Evolutionary conservation across 2,113 vertebrate species (phyloP).

Genomic region (Nestor notabilis): DNA sequence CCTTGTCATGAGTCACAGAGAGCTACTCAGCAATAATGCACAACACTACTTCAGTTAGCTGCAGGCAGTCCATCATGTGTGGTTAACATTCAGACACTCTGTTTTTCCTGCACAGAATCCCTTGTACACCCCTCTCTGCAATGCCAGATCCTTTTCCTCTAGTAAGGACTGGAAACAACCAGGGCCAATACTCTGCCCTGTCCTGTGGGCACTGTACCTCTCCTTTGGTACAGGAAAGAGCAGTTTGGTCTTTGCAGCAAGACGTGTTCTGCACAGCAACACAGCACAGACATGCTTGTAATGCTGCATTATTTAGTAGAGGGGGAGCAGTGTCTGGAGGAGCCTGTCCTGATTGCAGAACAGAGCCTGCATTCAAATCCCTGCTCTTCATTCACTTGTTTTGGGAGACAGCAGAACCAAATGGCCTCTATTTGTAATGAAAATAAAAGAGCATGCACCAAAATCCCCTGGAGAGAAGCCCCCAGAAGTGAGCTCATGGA

Average conservation of each 20-base stretch:
- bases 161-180: not conserved
- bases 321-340: not conserved
- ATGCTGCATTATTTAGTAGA: not conserved
- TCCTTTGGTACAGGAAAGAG: not conserved
- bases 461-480: not conserved
- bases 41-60: not conserved
- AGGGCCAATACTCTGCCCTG: not conserved
- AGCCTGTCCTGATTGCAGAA: not conserved
- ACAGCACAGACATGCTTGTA: not conserved
- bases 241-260: not conserved
- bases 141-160: not conserved
- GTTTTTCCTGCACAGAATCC: not conserved
- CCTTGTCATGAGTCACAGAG: not conserved
- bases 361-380: not conserved
- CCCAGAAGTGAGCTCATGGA: rapidly evolving
- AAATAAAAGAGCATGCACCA: not conserved
- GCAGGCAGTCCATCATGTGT: rapidly evolving
- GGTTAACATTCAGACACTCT: not conserved
- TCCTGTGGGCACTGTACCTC: not conserved
- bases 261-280: not conserved
- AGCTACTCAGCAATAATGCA: not conserved
- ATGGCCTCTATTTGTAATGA: not conserved
- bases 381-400: not conserved
- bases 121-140: not conserved
- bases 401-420: not conserved